Base-by-base conservation (phyloP, 2,797 vertebrate species). In the Molossus alvarezi region DNA sequence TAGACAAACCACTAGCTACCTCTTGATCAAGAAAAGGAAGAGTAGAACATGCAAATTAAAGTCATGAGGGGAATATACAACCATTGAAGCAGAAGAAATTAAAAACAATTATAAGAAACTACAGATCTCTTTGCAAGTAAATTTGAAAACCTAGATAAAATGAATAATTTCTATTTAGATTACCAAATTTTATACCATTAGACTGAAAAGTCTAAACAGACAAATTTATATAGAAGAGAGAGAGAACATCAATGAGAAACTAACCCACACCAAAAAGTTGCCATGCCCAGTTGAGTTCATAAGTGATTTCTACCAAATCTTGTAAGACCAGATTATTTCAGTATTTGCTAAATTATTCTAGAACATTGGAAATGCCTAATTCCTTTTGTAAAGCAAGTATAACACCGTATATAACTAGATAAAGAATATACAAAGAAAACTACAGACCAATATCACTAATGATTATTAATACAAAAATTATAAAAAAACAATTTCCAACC, bases 141-240 rank as follows among this genome's bases (percentile, higher is more conserved):
- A 88, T 88, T 72, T 83, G 53, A 83, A 97, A 95, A 45, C 13
- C 13, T 88, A 45, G 23, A 72, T 90, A 14, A 84, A 72, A 41
- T 72, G 9, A 11, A 37, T 71, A 27, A 62, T 76, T 91, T 88
- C n/a, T 90, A 85, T 91, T 20, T 12, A 88, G 14, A 88, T 75
- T 58, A 82, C 48, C 15, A 72, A 72, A 86, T 89, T 45, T 33
- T 53, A 83, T 55, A 21, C 5, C n/a, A 48, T 33, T 81, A 53
- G 12, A 57, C 17, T 89, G 81, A 76, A 84, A 95, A 29, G 45
- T 29, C 71, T 65, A 51, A 89, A 41, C 3, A 81, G 58, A 73
- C 2, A 17, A 48, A 37, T 37, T 79, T 94, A 60, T 80, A 87
- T 9, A 79, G 58, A 92, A 83, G 21, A 88, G 84, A 67, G 37